Base-by-base conservation (phyloP, 2,888 invertebrate genomes). In the Megalurothrips usitatus region DNA sequence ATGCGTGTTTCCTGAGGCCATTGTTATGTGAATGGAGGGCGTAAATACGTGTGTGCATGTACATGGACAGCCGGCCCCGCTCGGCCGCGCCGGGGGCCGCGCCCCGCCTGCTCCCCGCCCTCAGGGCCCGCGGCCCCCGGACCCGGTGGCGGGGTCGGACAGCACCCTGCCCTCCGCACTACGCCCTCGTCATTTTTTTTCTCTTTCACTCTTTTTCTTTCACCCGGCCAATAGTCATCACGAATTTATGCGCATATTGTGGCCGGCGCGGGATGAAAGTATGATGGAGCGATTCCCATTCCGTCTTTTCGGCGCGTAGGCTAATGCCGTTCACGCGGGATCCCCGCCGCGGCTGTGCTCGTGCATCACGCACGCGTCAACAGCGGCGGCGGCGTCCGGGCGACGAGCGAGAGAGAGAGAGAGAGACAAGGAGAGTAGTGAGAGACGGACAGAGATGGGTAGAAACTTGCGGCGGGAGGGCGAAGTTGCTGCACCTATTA, bases 241-340 rank as follows among this genome's bases (percentile, higher is more conserved):
- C 23, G 68, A 75, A 75, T 75, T 75, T 75, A 75, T 75, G 68
- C 68, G 68, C 68, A 75, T 75, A 75, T 75, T 75, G 68, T 75
- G 68, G 23, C 68, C 68, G 26, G 68, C 68, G 68, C 68, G 68
- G 68, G 1, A 75, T 75, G 68, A 75, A 75, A 75, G 19, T 58
- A 19, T 58, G 58, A 58, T 58, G 17, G 58, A 58, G 58, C 58
- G 58, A 58, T 58, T 58, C 58, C 19, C 58, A 58, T 58, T 58
- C 6, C 58, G 34, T 43, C 58, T 19, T 58, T 58, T 58, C 34
- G 34, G 34, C 34, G 34, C 34, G 34, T 43, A 43, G 34, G 34
- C 34, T 43, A 43, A 43, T 43, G 34, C 34, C 34, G 34, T 43
- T 43, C 34, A 43, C 34, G n/a, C n/a, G 34, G 6, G 6, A 43